A percentile compares a stretch with the other conserved stretches of the same genome.
phyloP scores from a whole-genome alignment of 2,888 invertebrate genomes.

The Microdon myrmicae region DNA sequence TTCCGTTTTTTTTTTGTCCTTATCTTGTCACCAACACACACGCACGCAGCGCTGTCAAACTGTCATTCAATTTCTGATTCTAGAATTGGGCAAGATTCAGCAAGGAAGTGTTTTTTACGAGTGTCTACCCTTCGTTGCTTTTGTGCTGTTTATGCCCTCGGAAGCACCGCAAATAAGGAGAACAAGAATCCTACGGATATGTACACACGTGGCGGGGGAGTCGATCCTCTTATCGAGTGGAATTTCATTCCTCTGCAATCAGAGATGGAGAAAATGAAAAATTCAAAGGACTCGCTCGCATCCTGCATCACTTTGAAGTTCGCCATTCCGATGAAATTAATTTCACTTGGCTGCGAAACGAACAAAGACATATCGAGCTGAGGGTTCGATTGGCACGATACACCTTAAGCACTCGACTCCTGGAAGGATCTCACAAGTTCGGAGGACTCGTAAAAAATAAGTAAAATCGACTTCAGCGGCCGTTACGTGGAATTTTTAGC shows the following conservation, averaged over 20 bases:
- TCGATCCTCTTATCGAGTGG: background rate
- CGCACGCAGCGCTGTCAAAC: conserved; percentile 32
- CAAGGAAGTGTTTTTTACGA: conserved; percentile 46
- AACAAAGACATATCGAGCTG: too few species aligned
- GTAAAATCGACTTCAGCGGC: conserved; percentile 13
- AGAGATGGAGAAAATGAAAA: conserved; percentile 36
- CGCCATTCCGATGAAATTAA: conserved; percentile 39
- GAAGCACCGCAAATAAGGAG: conserved; percentile 32
- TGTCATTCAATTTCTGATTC: conserved; percentile 50
- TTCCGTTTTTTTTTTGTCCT: conserved; percentile 48
- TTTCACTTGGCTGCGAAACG: too few species aligned
- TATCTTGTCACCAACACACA: conserved; percentile 29
- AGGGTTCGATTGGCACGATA: too few species aligned
- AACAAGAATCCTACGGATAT: background rate
- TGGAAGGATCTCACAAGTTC: too few species aligned
- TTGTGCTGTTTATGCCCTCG: conserved; percentile 23
- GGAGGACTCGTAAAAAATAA: conserved; percentile 32
- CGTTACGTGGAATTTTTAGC: conserved; percentile 21
- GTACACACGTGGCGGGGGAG: background rate
- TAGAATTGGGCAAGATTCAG: conserved; percentile 1
- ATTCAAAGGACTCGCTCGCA: conserved; percentile 45
- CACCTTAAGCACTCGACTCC: too few species aligned
- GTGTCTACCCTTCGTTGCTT: conserved; percentile 26
- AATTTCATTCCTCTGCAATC: conserved; percentile 12
- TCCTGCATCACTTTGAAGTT: conserved; percentile 45